These are phyloP conservation scores for Bucco capensis DNA, from an alignment of 2,113 vertebrate genomes.

Conservation along the genomic window DNA sequence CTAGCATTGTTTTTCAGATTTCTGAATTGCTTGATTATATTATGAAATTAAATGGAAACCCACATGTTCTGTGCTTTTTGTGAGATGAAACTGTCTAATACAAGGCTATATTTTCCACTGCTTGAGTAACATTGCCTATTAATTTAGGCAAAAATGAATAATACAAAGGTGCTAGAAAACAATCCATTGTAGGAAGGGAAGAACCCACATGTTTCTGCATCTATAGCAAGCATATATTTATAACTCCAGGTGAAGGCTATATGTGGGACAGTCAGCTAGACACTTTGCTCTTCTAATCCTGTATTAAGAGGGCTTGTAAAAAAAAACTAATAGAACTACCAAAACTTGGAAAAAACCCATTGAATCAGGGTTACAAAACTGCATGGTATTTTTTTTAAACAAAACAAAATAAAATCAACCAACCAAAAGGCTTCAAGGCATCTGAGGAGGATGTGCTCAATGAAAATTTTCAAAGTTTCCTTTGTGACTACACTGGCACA, in stretches of 20 bases:
- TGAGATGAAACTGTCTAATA: not conserved
- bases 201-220: not conserved
- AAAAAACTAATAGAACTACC: not conserved
- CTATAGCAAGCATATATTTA: not conserved
- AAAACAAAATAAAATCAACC: rapidly evolving
- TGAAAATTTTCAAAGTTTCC: not conserved
- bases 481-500: not conserved
- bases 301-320: not conserved
- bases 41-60: not conserved
- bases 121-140: not conserved
- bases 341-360: not conserved
- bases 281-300: not conserved
- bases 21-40: not conserved
- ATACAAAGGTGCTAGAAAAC: not conserved
- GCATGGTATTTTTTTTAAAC: too few relatives aligned
- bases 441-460: not conserved
- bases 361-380: not conserved
- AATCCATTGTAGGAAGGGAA: not conserved
- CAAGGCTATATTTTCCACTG: not conserved
- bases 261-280: not conserved
- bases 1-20: not conserved
- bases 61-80: not conserved
- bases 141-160: not conserved
- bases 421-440: not conserved
- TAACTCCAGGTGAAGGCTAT: not conserved